A percentile compares a stretch with the other conserved stretches of the same genome.
These are phyloP conservation scores for Molorchus minor DNA, from an alignment of 2,888 invertebrate species.

Conservation along the genomic window DNA sequence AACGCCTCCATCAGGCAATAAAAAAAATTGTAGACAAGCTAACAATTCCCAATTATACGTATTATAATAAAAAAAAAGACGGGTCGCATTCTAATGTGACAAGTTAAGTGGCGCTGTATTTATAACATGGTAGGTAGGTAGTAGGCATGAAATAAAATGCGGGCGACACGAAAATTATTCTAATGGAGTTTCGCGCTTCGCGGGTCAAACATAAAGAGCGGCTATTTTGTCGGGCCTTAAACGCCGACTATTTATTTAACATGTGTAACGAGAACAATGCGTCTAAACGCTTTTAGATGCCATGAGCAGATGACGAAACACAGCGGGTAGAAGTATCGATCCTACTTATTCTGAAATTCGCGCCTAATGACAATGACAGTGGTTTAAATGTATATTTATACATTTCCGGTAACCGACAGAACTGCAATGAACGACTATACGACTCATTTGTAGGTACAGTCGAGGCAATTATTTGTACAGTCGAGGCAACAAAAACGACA, in stretches of 20 bases:
- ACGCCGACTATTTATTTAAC: slow-evolving; percentile 24
- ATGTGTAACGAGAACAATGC: slow-evolving; percentile 24
- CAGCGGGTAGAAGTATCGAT: too few species aligned
- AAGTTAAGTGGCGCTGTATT: slow-evolving; percentile 13
- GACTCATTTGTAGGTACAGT: too few species aligned
- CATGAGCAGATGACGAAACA: neutral
- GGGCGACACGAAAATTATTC: slow-evolving; percentile 26
- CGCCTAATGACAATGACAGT: too few species aligned
- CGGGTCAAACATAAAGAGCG: slow-evolving; percentile 19
- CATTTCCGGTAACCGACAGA: too few species aligned
- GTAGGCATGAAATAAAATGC: slow-evolving; percentile 24
- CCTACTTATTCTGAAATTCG: too few species aligned
- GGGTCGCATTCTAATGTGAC: slow-evolving; percentile 18
- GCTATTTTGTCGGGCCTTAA: slow-evolving; percentile 19
- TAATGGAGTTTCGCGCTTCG: slow-evolving; percentile 15
- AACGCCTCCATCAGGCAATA: neutral
- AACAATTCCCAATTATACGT: neutral
- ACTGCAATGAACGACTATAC: too few species aligned
- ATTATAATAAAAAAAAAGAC: slow-evolving; percentile 4
- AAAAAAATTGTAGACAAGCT: neutral
- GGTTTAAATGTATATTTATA: too few species aligned
- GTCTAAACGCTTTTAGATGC: slow-evolving; percentile 6
- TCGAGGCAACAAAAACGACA: too few species aligned
- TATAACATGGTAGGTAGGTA: too few species aligned
- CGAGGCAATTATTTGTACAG: too few species aligned